Evolutionary conservation across 2,113 vertebrate genomes (phyloP).

Genomic region (Phyllostomus hastatus): DNA sequence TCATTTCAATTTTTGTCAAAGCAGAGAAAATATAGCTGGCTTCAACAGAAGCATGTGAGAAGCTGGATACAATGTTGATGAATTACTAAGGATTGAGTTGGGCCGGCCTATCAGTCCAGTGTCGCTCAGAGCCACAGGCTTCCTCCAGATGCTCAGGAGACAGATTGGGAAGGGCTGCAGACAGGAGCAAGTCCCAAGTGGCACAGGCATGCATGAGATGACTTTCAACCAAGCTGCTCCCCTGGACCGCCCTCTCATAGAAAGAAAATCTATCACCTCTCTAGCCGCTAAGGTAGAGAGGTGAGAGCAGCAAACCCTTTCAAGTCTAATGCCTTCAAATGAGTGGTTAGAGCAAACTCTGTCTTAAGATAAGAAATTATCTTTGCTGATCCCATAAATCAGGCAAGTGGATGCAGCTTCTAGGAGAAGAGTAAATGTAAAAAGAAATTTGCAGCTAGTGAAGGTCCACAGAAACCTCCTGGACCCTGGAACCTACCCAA

Average conservation of each 20-base stretch:
- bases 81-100: not conserved
- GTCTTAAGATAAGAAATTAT: not conserved
- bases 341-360: not conserved
- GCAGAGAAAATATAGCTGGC: not conserved
- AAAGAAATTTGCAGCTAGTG: not conserved
- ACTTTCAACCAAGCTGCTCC: not conserved
- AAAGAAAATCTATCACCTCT: not conserved
- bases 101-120: not conserved
- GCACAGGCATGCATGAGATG: not conserved
- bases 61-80: not conserved
- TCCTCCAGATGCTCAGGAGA: not conserved
- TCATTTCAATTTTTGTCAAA: not conserved
- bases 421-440: not conserved
- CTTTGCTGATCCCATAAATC: not conserved
- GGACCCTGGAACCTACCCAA: too few relatives aligned
- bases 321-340: not conserved
- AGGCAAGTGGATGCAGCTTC: not conserved
- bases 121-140: not conserved
- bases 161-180: not conserved
- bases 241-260: not conserved
- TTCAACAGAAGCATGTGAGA: not conserved
- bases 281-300: fast-evolving
- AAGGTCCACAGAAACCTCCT: not conserved
- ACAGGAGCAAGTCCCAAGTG: not conserved
- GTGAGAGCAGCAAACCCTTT: not conserved